Evolutionary conservation across 2,888 invertebrate genomes (phyloP), one percentile per base, ranked within the genome.

Genomic region (Dolomedes plantarius): DNA sequence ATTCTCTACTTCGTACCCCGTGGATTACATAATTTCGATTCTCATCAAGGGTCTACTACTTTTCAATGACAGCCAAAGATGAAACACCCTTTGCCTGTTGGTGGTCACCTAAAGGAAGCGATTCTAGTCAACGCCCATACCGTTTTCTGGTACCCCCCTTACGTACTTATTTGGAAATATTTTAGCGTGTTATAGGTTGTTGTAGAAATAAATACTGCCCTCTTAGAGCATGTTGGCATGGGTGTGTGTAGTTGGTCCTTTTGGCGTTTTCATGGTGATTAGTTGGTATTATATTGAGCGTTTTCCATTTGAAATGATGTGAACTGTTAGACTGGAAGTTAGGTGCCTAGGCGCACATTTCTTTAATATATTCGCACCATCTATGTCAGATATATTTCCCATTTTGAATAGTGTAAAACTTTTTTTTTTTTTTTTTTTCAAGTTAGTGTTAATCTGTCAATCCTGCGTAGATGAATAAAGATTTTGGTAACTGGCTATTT

Each of bases 61-160:
- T 41, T n/a, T n/a, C 28, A 31, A 27, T 50, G 72, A 72, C 72
- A 50, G 50, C 23, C 31, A 7, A 36, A 77, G 77, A 56, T 77
- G 68, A 50, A 69, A 65, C 77, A 77, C 77, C 77, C 67, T 46
- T 76, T 50, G 28, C 19, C 77, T 36, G 77, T 72, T 76, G 83
- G 83, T 77, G 77, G 72, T 50, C 68, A 19, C 32, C 23, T n/a
- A 32, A 16, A 27, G 36, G 5, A 31, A 28, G 39, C 65, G 64
- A 74, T 72, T 72, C 46, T 23, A 75, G 73, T 27, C 31, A 74
- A 79, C 85, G 85, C 79, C 85, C 85, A 69, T 39, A 31, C 7
- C 67, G 46, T 23, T 68, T 65, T 69, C 73, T 36, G 62, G 28
- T 68, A 41, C 80, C 72, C 67, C 50, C 56, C 28, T n/a, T 46